phyloP scores from a whole-genome alignment of 2,113 vertebrate species.

The Carlito syrichta region DNA sequence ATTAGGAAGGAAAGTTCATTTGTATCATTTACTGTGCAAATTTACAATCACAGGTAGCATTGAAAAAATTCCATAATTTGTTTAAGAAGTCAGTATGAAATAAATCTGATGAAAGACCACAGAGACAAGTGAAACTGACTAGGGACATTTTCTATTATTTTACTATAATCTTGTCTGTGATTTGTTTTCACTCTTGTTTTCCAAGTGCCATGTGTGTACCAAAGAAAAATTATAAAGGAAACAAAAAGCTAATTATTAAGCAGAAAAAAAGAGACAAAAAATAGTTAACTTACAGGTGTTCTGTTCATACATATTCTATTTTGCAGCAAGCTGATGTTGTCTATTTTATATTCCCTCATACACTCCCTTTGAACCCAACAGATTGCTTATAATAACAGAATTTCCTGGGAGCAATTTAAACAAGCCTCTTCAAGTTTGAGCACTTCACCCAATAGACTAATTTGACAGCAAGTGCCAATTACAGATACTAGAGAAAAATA shows the following conservation, averaged over 20 bases:
- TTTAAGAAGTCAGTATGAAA: neutral
- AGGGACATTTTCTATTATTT: neutral
- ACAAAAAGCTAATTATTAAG: neutral
- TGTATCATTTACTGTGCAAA: neutral
- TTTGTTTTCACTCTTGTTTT: slow-evolving; percentile 18
- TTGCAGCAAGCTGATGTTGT: neutral
- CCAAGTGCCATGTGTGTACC: neutral
- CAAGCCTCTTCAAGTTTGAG: neutral
- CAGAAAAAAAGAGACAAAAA: neutral
- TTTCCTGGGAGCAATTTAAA: neutral
- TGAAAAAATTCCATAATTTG: neutral
- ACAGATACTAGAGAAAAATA: neutral
- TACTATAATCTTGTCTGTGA: neutral
- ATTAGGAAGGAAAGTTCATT: neutral
- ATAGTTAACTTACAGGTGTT: neutral
- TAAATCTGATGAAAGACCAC: neutral
- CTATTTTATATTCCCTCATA: neutral
- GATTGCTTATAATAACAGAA: neutral
- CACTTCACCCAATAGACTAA: neutral
- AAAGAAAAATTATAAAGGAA: slow-evolving; percentile 3
- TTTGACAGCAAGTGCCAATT: neutral
- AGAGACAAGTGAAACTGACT: neutral
- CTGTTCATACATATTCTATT: neutral
- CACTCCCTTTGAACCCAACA: neutral
- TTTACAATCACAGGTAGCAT: neutral